Evolutionary conservation across 1,140 invertebrate species (phyloP).

Genomic region (Anagrus nilaparvatae): DNA sequence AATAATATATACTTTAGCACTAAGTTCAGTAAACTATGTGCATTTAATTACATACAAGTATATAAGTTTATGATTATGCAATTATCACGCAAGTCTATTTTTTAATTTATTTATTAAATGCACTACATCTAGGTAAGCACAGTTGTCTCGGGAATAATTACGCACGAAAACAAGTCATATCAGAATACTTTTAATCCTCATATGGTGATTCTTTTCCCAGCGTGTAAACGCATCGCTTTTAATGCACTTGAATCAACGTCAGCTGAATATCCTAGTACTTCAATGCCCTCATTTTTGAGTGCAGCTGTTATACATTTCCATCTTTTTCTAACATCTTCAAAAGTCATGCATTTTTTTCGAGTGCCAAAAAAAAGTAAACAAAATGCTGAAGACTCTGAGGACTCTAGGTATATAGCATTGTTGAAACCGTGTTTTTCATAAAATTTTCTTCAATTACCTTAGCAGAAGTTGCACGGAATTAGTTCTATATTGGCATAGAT

Average conservation of each 20-base stretch:
- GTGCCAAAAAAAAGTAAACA: conserved; percentile 16
- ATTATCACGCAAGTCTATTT: conserved; percentile 6
- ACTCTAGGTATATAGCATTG: conserved; percentile 11
- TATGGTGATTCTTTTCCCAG: background rate
- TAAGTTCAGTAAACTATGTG: background rate
- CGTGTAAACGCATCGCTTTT: conserved; percentile 5
- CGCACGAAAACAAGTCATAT: conserved; percentile 7
- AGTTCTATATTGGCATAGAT: conserved; percentile 3
- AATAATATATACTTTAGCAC: too few relatives aligned
- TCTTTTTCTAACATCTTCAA: conserved; percentile 8
- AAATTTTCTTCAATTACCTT: conserved; percentile 12
- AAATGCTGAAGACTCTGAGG: conserved; percentile 12
- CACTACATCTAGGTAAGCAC: too few relatives aligned
- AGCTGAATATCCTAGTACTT: conserved; percentile 13
- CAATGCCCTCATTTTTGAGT: conserved; percentile 11
- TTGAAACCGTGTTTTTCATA: conserved; percentile 8
- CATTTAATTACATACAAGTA: conserved; percentile 2
- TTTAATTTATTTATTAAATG: conserved; percentile 16
- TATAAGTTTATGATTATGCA: background rate
- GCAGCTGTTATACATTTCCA: conserved; percentile 9
- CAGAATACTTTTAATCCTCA: background rate
- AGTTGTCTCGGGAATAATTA: conserved; percentile 8
- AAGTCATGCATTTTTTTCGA: conserved; percentile 12
- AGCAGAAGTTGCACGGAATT: conserved; percentile 12
- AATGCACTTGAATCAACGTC: conserved; percentile 12